Conservation (phyloP, 2,797 vertebrate species). For the Anguilla obscura region DNA sequence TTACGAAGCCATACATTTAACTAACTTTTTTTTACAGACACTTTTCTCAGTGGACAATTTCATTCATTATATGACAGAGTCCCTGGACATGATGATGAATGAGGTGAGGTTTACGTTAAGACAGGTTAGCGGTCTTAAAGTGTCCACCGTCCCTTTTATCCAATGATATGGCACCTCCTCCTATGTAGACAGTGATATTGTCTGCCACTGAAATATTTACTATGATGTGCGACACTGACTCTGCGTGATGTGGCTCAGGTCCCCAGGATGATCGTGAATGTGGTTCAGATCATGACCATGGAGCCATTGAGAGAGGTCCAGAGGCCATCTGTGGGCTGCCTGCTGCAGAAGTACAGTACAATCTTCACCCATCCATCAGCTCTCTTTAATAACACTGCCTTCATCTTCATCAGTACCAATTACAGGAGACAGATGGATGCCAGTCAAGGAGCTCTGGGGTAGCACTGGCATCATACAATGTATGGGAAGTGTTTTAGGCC, state of each 20-base stretch:
- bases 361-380: background rate
- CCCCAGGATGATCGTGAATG: conserved; percentile 77
- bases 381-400: background rate
- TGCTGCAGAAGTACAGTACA: conserved; percentile 67
- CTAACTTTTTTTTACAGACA: conserved; percentile 53
- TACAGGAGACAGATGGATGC: background rate
- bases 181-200: background rate
- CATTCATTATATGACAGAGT: conserved; percentile 71
- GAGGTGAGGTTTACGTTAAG: conserved; percentile 63
- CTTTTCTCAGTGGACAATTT: conserved; percentile 77
- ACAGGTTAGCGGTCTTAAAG: background rate
- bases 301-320: conserved; percentile 71
- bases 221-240: background rate
- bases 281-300: conserved; percentile 76
- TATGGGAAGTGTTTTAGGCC: background rate
- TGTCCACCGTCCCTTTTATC: background rate
- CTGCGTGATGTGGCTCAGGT: conserved; percentile 60
- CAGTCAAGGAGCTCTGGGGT: background rate
- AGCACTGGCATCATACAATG: background rate
- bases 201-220: background rate
- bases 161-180: background rate
- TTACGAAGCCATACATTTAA: conserved; percentile 66
- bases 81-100: conserved; percentile 80
- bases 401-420: background rate
- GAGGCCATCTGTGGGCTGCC: conserved; percentile 71